Percentiles rank a stretch among this genome's conserved stretches.
phyloP scores from a whole-genome alignment of 2,888 invertebrate genomes.

The Andrena flavipes region DNA sequence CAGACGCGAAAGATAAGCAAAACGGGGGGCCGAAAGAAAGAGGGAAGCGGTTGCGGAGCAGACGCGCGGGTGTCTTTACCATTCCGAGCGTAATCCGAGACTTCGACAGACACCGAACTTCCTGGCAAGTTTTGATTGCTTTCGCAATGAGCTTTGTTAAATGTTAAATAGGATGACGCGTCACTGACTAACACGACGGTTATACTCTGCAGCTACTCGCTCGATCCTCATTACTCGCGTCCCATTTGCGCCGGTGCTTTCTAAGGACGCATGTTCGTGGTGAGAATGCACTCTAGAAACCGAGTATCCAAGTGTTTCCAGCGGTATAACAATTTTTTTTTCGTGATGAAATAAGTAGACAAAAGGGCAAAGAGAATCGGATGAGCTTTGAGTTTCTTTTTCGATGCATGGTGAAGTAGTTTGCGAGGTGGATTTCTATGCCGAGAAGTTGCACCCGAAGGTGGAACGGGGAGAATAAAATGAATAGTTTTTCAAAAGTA shows the following conservation, averaged over 20 bases:
- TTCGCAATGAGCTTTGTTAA: conserved; percentile 84
- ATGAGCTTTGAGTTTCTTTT: too few species aligned
- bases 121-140: conserved; percentile 83
- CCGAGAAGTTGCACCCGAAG: not conserved
- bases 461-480: not conserved
- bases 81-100: conserved; percentile 77
- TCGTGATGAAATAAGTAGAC: too few species aligned
- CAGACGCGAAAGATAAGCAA: conserved; percentile 19
- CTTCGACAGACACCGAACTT: conserved; percentile 77
- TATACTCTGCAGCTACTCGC: conserved; percentile 25
- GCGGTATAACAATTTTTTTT: not conserved
- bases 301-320: not conserved
- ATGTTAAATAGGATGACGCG: conserved; percentile 82
- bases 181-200: conserved; percentile 65
- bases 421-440: not conserved
- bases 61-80: conserved; percentile 71
- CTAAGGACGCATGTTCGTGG: not conserved
- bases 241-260: conserved; percentile 1
- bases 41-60: not conserved
- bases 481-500: not conserved
- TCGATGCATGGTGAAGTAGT: not conserved
- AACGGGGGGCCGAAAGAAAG: conserved; percentile 1
- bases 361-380: too few species aligned
- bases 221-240: conserved; percentile 20
- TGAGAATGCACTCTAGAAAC: not conserved